Evolutionary conservation across 2,113 vertebrate genomes (phyloP).

Genomic region (Epinephelus fuscoguttatus): DNA sequence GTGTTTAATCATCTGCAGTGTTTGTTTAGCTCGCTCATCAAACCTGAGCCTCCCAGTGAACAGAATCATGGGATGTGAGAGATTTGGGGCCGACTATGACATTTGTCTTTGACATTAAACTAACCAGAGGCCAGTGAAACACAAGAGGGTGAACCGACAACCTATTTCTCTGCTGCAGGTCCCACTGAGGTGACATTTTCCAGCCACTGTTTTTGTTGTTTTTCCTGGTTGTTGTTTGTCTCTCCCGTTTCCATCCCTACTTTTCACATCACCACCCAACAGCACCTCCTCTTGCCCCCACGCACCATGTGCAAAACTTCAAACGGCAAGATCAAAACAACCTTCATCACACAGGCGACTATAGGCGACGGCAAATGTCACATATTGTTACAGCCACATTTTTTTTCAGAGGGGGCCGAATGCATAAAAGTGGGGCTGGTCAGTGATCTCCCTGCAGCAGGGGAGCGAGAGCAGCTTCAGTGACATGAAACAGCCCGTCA

Average conservation of each 20-base stretch:
- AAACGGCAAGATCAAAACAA: slow-evolving; percentile 76
- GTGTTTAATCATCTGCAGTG: background rate
- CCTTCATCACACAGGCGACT: slow-evolving; percentile 59
- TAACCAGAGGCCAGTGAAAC: slow-evolving; percentile 44
- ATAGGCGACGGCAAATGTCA: slow-evolving; percentile 61
- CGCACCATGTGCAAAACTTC: slow-evolving; percentile 44
- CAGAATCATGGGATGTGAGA: background rate
- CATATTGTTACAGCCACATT: slow-evolving; percentile 42
- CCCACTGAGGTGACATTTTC: slow-evolving; percentile 59
- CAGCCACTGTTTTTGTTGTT: slow-evolving; percentile 52
- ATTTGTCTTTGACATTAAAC: slow-evolving; percentile 57
- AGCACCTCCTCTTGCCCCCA: slow-evolving; percentile 12
- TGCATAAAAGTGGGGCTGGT: background rate
- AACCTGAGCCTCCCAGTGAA: background rate
- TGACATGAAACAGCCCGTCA: slow-evolving; percentile 45
- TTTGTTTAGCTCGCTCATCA: background rate
- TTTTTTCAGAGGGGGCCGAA: slow-evolving; percentile 13
- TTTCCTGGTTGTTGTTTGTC: slow-evolving; percentile 34
- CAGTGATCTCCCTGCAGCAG: slow-evolving; percentile 32
- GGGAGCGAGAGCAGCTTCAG: slow-evolving; percentile 14
- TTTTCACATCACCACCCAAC: slow-evolving; percentile 29
- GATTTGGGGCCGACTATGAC: slow-evolving; percentile 39
- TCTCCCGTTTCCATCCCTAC: slow-evolving; percentile 4
- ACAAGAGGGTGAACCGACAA: slow-evolving; percentile 23
- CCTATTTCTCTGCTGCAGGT: slow-evolving; percentile 11